Base-by-base conservation (phyloP, 2,888 invertebrate genomes). In the Terebella lapidaria region DNA sequence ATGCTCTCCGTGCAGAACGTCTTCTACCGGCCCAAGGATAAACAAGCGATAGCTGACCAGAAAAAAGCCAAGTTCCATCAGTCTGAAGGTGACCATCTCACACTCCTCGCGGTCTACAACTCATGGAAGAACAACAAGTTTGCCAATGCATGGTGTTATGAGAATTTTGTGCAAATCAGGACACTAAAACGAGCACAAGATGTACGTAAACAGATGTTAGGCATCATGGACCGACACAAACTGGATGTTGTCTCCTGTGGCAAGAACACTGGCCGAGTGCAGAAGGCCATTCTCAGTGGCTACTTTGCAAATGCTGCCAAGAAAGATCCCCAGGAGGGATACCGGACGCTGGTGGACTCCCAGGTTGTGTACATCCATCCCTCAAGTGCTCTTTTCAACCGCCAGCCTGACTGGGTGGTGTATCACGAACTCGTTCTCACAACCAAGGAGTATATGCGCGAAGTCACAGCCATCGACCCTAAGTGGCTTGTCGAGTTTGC, bases 1-100 rank as follows among this genome's bases (percentile, higher is more conserved):
- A 99, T 99, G 99, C 84, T 99, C 55, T 95, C 94, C 67, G 95
- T 99, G 0, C 97, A 99, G 80, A 99, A 99, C 82, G 96, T 99
- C 0, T 99, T 99, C 83, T 94, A 94, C 73, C 82, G 88, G 76
- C 85, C 85, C 4, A 85, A 85, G 77, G 79, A 79, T 66, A 78
- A 78, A 60, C 77, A 77, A 63, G 93, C 95, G 0, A 81, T 95
- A 42, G 99, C 99, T 0, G 99, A 99, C 83, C 95, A 97, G 82
- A 95, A 96, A 81, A 99, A 99, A 76, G 96, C 97, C 0, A 97
- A 97, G 82, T 99, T 99, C 80, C 97, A 99, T 82, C 99, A 99
- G 81, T 86, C 94, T 0, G 99, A 99, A 80, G 99, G 99, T 0
- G 99, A 99, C 81, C 99, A 99, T 82, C 83, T 99, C 47, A 99